A percentile compares a stretch with the other conserved stretches of the same genome.
Evolutionary conservation across 1,140 invertebrate genomes (phyloP).

Genomic region (Ruditapes philippinarum): DNA sequence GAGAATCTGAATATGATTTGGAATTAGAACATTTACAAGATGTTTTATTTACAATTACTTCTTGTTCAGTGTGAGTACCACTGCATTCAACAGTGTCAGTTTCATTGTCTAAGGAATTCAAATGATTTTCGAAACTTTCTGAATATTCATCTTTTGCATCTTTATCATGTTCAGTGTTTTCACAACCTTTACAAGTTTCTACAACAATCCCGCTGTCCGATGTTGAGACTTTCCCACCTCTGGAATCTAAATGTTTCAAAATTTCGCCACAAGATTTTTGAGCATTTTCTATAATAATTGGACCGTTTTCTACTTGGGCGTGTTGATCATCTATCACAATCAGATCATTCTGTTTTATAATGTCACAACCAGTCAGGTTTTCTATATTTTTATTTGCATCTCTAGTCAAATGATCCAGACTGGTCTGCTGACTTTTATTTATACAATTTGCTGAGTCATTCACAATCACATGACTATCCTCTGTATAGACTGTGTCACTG

Average conservation of each 20-base stretch:
- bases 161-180: background rate
- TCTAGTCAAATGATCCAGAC: constrained; percentile 48
- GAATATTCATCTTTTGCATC: constrained; percentile 47
- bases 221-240: constrained; percentile 34
- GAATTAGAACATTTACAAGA: background rate
- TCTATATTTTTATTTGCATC: constrained; percentile 51
- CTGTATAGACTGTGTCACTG: constrained; percentile 55
- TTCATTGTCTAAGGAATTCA: constrained; percentile 6
- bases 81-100: constrained; percentile 11
- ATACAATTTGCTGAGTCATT: constrained; percentile 36
- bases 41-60: constrained; percentile 1
- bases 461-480: constrained; percentile 48
- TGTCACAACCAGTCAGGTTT: background rate
- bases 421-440: constrained; percentile 54
- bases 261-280: background rate
- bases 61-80: background rate
- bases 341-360: constrained; percentile 13
- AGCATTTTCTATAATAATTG: background rate
- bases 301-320: background rate
- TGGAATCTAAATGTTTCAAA: constrained; percentile 22
- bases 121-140: constrained; percentile 18
- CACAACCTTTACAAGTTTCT: constrained; percentile 54
- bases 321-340: constrained; percentile 20
- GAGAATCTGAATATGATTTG: constrained; percentile 31
- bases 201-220: constrained; percentile 63